Evolutionary conservation across 2,113 vertebrate genomes (phyloP).

Genomic region (Otolemur garnettii): DNA sequence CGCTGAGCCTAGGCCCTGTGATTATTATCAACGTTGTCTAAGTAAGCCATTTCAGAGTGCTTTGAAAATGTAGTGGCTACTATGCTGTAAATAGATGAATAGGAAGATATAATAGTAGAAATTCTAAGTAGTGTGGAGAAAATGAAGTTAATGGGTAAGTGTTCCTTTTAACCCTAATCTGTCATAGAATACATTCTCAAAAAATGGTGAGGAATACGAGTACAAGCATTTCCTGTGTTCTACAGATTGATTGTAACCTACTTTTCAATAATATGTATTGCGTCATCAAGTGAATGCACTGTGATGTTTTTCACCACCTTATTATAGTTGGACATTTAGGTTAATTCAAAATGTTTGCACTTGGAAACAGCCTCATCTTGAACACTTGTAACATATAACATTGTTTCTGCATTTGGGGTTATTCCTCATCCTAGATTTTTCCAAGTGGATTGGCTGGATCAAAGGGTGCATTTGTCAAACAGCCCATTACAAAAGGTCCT

Average conservation of each 20-base stretch:
- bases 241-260: not conserved
- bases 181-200: not conserved
- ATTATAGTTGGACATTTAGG: not conserved
- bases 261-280: not conserved
- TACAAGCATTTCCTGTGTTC: not conserved
- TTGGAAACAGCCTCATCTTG: not conserved
- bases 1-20: not conserved
- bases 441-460: not conserved
- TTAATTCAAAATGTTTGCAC: slow-evolving; percentile 9
- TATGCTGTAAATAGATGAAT: not conserved
- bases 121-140: not conserved
- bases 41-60: not conserved
- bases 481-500: not conserved
- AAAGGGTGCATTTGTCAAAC: not conserved
- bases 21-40: not conserved
- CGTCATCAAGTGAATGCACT: not conserved
- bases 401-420: not conserved
- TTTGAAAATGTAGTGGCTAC: not conserved
- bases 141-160: not conserved
- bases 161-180: not conserved
- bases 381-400: not conserved
- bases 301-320: not conserved
- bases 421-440: not conserved
- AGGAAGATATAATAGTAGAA: not conserved
- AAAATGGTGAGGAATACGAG: not conserved